phyloP scores from a whole-genome alignment of 2,797 vertebrate genomes.

The Caiman crocodilus region DNA sequence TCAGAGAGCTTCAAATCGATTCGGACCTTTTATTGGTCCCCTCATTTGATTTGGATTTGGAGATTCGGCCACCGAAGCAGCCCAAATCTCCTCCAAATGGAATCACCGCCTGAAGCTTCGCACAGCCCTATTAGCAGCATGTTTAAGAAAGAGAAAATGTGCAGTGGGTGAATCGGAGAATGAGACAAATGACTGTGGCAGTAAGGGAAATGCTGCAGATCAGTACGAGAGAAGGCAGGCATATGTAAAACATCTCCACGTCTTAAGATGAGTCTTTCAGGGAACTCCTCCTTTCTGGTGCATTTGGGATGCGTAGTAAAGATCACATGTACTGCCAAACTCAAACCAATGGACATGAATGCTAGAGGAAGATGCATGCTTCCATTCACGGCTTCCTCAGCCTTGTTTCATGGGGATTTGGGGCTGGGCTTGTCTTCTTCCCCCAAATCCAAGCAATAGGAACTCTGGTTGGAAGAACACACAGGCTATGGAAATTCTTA shows the following conservation, averaged over 20 bases:
- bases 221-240: neutral
- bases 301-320: neutral
- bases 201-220: neutral
- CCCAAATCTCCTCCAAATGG: too few relatives aligned
- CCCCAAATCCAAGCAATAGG: neutral
- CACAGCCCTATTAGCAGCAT: neutral
- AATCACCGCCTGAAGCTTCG: too few relatives aligned
- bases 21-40: too few relatives aligned
- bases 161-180: neutral
- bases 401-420: neutral
- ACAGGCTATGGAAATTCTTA: neutral
- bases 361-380: neutral
- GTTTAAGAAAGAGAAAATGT: neutral
- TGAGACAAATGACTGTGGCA: neutral
- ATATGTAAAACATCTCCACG: neutral
- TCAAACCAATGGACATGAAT: neutral
- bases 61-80: too few relatives aligned
- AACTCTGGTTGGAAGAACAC: neutral
- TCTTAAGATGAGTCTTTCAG: neutral
- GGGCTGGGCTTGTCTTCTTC: neutral
- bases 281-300: neutral
- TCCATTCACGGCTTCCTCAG: neutral
- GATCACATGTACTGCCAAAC: neutral
- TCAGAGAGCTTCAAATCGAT: too few relatives aligned
- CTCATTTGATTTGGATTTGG: too few relatives aligned